Percentiles rank a stretch among this genome's conserved stretches.
Conservation (phyloP, 2,797 vertebrate species). For the Acanthiza pusilla region DNA sequence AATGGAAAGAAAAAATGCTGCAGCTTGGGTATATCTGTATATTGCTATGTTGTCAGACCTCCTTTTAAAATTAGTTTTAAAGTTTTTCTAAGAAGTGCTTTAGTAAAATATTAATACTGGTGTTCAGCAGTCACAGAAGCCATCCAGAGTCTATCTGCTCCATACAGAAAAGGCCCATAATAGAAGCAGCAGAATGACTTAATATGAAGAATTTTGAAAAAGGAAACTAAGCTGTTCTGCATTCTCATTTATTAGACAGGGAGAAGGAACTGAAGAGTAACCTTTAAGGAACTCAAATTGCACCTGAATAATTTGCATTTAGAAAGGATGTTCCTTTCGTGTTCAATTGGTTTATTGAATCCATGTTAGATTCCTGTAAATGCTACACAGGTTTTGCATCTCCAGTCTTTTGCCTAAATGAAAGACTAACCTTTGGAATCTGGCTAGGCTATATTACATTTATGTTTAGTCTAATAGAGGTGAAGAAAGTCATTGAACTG, state of each 20-base stretch:
- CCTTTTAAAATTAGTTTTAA: not conserved
- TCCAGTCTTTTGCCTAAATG: constrained; percentile 64
- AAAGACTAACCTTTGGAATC: constrained; percentile 71
- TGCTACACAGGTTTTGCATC: constrained; percentile 56
- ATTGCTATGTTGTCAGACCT: not conserved
- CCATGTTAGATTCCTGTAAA: constrained; percentile 39
- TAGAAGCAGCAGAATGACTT: constrained; percentile 37
- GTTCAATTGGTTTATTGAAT: constrained; percentile 56
- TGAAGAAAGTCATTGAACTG: constrained; percentile 51
- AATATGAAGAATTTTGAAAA: constrained; percentile 25
- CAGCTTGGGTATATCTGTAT: not conserved
- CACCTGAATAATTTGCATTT: constrained; percentile 61
- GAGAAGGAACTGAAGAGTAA: constrained; percentile 29
- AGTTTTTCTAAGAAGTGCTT: not conserved
- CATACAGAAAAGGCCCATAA: constrained; percentile 34
- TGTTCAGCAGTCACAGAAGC: constrained; percentile 27
- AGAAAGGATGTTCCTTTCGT: constrained; percentile 51
- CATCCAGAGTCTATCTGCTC: constrained; percentile 10
- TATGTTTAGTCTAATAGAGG: constrained; percentile 51
- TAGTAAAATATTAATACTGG: constrained; percentile 25
- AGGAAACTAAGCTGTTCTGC: constrained; percentile 45
- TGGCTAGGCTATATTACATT: constrained; percentile 48
- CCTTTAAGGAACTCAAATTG: constrained; percentile 48
- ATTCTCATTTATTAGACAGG: constrained; percentile 40
- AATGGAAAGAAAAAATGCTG: not conserved